phyloP scores from a whole-genome alignment of 1,140 invertebrate species.

The Geopemphigus sp. region DNA sequence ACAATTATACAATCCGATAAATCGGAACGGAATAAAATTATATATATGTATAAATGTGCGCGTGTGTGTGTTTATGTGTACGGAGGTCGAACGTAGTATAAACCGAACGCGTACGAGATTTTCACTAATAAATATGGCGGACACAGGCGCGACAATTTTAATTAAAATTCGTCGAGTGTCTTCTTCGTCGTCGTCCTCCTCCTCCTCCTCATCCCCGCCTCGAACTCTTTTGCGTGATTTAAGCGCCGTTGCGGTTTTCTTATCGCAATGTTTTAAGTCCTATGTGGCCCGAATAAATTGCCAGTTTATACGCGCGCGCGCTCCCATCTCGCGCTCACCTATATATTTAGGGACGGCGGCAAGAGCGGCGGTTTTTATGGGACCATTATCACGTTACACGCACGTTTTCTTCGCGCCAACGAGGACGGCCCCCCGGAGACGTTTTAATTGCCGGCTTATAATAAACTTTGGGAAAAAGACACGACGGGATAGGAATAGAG shows the following conservation, averaged over 20 bases:
- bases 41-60: no score
- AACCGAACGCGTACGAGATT: not conserved
- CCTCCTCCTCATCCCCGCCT: not conserved
- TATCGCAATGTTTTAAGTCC: slow-evolving; percentile 47
- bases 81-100: no score
- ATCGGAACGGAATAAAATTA: slow-evolving; percentile 11
- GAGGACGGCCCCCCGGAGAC: slow-evolving; percentile 6
- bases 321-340: slow-evolving; percentile 28
- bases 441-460: slow-evolving; percentile 49
- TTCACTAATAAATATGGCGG: slow-evolving; percentile 41
- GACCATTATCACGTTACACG: slow-evolving; percentile 48
- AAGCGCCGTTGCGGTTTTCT: slow-evolving; percentile 42
- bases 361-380: slow-evolving; percentile 35
- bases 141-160: slow-evolving; percentile 48
- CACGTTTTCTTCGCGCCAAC: slow-evolving; percentile 14
- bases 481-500: not conserved
- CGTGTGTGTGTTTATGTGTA: not conserved
- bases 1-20: slow-evolving; percentile 13
- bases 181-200: slow-evolving; percentile 1
- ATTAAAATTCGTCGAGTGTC: slow-evolving; percentile 49
- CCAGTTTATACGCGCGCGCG: slow-evolving; percentile 38
- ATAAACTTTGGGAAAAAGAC: slow-evolving; percentile 35
- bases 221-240: slow-evolving; percentile 15
- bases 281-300: slow-evolving; percentile 48
- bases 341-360: slow-evolving; percentile 21